Evolutionary conservation across 2,888 invertebrate genomes (phyloP).

Genomic region (Diaperis boleti): DNA sequence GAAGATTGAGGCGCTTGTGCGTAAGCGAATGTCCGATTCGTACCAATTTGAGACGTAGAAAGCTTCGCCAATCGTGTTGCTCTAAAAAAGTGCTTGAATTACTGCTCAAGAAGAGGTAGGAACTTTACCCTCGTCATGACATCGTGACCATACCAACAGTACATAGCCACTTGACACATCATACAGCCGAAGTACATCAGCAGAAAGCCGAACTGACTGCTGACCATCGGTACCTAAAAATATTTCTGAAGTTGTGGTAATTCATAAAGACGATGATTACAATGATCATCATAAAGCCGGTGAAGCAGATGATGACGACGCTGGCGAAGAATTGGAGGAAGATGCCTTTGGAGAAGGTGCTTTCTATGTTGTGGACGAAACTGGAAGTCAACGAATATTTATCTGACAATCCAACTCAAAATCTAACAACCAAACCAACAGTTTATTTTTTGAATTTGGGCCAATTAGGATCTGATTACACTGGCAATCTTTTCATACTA

Average conservation of each 20-base stretch:
- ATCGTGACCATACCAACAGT: constrained; percentile 42
- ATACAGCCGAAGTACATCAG: constrained; percentile 37
- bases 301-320: constrained; percentile 41
- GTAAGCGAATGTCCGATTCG: constrained; percentile 32
- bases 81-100: constrained; percentile 4
- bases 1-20: constrained; percentile 46
- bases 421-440: no score
- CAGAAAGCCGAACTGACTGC: constrained; percentile 19
- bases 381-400: background rate
- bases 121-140: constrained; percentile 38
- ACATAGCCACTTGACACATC: constrained; percentile 42
- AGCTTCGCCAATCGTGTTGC: constrained; percentile 28
- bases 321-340: constrained; percentile 41
- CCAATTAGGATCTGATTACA: no score
- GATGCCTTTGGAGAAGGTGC: constrained; percentile 30
- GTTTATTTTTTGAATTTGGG: no score
- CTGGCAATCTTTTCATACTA: no score
- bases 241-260: constrained; percentile 43
- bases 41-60: constrained; percentile 52
- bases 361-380: constrained; percentile 2
- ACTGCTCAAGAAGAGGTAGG: no score
- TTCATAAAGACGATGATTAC: constrained; percentile 24
- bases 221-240: constrained; percentile 32
- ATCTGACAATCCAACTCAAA: no score
- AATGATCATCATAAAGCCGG: constrained; percentile 35